Evolutionary conservation across 64 coral and sea anemone species (phyloP).

Genomic region (Stichodactyla mertensii): DNA sequence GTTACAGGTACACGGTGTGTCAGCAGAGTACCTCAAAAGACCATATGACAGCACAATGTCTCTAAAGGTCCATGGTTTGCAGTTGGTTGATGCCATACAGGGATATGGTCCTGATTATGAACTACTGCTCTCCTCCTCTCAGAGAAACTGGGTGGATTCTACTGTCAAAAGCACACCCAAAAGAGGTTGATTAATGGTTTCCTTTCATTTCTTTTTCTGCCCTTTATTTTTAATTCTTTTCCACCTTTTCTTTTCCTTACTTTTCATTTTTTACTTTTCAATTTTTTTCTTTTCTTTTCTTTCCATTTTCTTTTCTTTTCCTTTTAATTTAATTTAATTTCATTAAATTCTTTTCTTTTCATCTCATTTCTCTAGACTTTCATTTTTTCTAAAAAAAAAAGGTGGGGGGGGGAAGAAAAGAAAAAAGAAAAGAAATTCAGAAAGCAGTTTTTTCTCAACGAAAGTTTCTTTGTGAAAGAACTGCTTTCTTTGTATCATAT

Average conservation of each 20-base stretch:
- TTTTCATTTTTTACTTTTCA: neutral
- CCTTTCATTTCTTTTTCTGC: no score
- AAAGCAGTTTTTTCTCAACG: no score
- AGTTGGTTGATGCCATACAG: conserved; percentile 83
- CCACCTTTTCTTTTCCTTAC: neutral
- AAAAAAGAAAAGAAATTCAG: no score
- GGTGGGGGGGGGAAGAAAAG: no score
- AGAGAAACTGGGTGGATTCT: neutral
- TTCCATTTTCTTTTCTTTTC: neutral
- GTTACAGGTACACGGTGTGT: conserved; percentile 78
- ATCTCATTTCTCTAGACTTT: neutral
- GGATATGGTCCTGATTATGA: conserved; percentile 88
- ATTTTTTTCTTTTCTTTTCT: neutral
- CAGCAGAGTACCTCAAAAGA: conserved; percentile 73
- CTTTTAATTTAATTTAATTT: neutral
- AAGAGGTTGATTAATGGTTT: neutral
- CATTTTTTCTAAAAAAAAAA: neutral
- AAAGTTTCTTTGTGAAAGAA: no score
- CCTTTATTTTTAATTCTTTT: neutral
- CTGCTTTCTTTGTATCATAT: no score
- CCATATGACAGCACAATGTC: conserved; percentile 83
- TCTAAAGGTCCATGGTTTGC: conserved; percentile 73
- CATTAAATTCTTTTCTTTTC: neutral
- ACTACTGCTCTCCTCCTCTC: conserved; percentile 53
- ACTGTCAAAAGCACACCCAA: neutral